These are phyloP conservation scores for Drosophila obscura DNA, from an alignment of 1,140 invertebrate genomes.

Conservation along the genomic window DNA sequence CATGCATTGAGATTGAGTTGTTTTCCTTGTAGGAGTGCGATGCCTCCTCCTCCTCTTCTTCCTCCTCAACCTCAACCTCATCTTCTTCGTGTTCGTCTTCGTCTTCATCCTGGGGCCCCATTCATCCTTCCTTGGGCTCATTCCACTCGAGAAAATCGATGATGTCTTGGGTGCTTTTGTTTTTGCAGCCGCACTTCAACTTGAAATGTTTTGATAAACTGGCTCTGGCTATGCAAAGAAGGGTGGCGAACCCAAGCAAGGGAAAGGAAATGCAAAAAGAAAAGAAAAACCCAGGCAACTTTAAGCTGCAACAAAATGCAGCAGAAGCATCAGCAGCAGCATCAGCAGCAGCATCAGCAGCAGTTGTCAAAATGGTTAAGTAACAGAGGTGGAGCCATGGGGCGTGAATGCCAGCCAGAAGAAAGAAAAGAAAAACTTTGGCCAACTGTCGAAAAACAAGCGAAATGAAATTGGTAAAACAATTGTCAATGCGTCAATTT, in stretches of 20 bases:
- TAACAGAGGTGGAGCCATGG: slow-evolving; percentile 21
- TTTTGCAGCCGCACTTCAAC: slow-evolving; percentile 77
- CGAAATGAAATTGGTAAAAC: slow-evolving; percentile 71
- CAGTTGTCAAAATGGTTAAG: slow-evolving; percentile 63
- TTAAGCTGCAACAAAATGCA: slow-evolving; percentile 68
- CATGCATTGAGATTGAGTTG: slow-evolving; percentile 78
- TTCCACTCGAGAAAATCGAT: slow-evolving; percentile 73
- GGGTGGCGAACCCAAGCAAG: not conserved
- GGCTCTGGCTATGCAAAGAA: slow-evolving; percentile 61
- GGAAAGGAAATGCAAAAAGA: not conserved
- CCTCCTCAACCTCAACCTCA: not conserved
- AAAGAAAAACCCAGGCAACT: slow-evolving; percentile 46
- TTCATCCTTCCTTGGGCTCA: slow-evolving; percentile 1
- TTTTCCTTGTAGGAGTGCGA: slow-evolving; percentile 44
- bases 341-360: slow-evolving; percentile 31
- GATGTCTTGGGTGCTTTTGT: slow-evolving; percentile 68
- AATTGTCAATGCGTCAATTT: slow-evolving; percentile 78
- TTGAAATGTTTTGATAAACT: slow-evolving; percentile 81
- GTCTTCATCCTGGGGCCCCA: not conserved
- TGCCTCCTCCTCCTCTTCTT: not conserved
- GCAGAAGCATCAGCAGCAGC: slow-evolving; percentile 30
- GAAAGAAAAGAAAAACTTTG: slow-evolving; percentile 29
- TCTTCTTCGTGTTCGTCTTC: too few species aligned
- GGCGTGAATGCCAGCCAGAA: not conserved
- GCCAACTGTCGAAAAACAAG: slow-evolving; percentile 63